Conservation (phyloP, 1,140 invertebrate genomes). For the Adelges cooleyi region DNA sequence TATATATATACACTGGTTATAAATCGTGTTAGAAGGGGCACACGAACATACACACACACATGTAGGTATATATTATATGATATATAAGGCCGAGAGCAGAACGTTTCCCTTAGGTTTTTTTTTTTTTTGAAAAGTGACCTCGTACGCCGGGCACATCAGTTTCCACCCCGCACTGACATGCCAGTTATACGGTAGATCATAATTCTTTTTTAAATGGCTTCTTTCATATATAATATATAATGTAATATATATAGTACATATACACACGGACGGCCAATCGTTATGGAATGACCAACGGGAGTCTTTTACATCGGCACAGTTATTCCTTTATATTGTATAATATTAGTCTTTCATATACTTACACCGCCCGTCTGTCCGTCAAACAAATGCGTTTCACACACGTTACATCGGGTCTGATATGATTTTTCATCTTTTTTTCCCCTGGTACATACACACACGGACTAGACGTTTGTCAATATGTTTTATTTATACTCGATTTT, state of each 20-base stretch:
- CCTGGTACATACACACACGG: too few relatives aligned
- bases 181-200: conserved; percentile 23
- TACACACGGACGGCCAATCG: background rate
- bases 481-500: conserved; percentile 27
- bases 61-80: too few relatives aligned
- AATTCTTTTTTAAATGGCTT: conserved; percentile 27
- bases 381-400: conserved; percentile 8
- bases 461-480: background rate
- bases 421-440: conserved; percentile 9
- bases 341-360: too few relatives aligned
- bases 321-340: too few relatives aligned
- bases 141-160: conserved; percentile 11
- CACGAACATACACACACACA: background rate
- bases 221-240: too few relatives aligned
- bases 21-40: conserved; percentile 2
- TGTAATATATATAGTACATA: too few relatives aligned
- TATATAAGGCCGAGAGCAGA: background rate
- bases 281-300: too few relatives aligned
- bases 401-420: too few relatives aligned
- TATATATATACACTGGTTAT: background rate
- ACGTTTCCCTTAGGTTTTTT: background rate
- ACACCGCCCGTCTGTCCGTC: too few relatives aligned
- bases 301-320: background rate
- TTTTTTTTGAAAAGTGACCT: conserved; percentile 25
- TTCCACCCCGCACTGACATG: conserved; percentile 14